Evolutionary conservation across 2,113 vertebrate genomes (phyloP), one percentile per base, ranked within the genome.

Genomic region (Cheilinus undulatus): DNA sequence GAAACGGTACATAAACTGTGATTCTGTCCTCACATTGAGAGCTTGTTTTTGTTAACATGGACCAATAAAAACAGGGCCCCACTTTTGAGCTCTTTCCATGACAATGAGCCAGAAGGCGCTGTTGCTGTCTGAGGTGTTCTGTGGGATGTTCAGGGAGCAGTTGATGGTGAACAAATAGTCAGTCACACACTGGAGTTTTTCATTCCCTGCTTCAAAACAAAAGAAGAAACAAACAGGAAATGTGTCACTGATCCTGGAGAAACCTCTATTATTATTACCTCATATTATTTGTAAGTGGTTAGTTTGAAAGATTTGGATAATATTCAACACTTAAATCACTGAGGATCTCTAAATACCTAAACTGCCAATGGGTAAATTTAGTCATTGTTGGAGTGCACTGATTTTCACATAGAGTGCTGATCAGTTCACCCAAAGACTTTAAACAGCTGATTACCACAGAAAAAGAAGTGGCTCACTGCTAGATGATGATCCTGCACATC

Each of bases 141-240:
- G 60, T 0, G 3, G 0, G n/a, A 74, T 26, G 11, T 53, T 79
- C 73, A 93, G 38, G 6, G 84, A 77, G 73, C 93, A 94, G 76
- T 66, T 86, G 38, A 93, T 54, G 17, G 69, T 92, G 64, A 28
- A 76, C 67, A 87, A 4, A 65, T 89, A 92, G 52, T 94, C 83
- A 5, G 48, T 93, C 14, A 85, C 57, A 62, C 93, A 94, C 14
- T 59, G 48, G 24, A 89, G 65, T 24, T 12, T 9, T 7, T 30
- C 28, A 9, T 40, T n/a, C 50, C 19, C 20, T 15, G 9, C 88
- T 90, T n/a, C n/a, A n/a, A n/a, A n/a, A n/a, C n/a, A n/a, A n/a
- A n/a, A n/a, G n/a, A 10, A 22, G 64, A 49, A 53, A 54, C 30
- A 20, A 5, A 40, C 10, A 65, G 7, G 9, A 8, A 17, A 17